Conservation (phyloP, 2,888 invertebrate species). For the Hyppa rectilinea region DNA sequence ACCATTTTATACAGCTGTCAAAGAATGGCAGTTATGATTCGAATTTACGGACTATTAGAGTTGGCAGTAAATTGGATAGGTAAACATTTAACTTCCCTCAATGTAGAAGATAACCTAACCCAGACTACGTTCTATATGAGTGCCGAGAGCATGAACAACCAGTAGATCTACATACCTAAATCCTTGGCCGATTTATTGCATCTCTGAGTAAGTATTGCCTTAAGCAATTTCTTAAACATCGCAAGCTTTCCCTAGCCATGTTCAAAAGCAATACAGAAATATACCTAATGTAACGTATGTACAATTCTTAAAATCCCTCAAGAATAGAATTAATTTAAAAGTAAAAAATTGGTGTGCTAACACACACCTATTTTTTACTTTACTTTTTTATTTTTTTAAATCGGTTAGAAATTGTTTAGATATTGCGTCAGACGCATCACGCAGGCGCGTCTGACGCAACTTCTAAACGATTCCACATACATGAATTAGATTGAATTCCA, state of each 20-base stretch:
- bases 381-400: too few species aligned
- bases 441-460: too few species aligned
- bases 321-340: not conserved
- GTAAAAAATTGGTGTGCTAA: not conserved
- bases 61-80: not conserved
- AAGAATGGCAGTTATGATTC: not conserved
- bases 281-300: not conserved
- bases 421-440: too few species aligned
- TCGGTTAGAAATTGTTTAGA: too few species aligned
- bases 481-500: not conserved
- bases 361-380: too few species aligned
- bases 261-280: too few species aligned
- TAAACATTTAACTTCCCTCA: not conserved
- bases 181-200: not conserved
- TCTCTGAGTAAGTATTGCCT: not conserved
- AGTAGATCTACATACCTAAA: not conserved
- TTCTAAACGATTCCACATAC: not conserved
- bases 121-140: not conserved
- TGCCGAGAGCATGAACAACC: not conserved
- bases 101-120: not conserved
- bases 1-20: not conserved
- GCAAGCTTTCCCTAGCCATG: not conserved
- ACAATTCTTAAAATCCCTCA: not conserved
- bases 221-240: slow-evolving; percentile 13
- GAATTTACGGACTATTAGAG: not conserved